Conservation (phyloP, 2,888 invertebrate species). For the Amblyteles armatorius region DNA sequence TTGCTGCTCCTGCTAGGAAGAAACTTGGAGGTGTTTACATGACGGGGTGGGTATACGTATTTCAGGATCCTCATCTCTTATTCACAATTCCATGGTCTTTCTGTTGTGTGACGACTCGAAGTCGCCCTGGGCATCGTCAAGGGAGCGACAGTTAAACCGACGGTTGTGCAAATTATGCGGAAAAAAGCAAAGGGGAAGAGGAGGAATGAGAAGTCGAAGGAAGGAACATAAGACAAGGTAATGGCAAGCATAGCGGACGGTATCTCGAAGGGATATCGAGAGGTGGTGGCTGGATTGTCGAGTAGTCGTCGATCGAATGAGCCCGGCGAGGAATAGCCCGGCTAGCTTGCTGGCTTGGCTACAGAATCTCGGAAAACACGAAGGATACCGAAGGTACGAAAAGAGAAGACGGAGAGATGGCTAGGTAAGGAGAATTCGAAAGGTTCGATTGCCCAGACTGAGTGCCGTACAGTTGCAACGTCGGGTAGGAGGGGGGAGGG, state of each 20-base stretch:
- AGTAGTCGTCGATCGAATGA: conserved; percentile 58
- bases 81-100: background rate
- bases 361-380: conserved; percentile 26
- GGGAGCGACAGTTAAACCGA: conserved; percentile 15
- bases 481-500: conserved; percentile 10
- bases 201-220: background rate
- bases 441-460: conserved; percentile 65
- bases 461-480: conserved; percentile 58
- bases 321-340: conserved; percentile 21
- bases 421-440: conserved; percentile 69
- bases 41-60: conserved; percentile 27
- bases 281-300: conserved; percentile 25
- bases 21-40: background rate
- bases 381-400: conserved; percentile 1
- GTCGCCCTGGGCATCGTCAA: background rate
- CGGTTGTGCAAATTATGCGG: conserved; percentile 21
- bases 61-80: conserved; percentile 13
- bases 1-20: background rate
- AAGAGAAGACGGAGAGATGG: conserved; percentile 24
- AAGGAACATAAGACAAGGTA: conserved; percentile 10
- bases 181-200: background rate
- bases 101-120: background rate
- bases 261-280: conserved; percentile 32
- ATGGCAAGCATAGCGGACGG: conserved; percentile 20
- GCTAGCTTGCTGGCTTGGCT: conserved; percentile 6